These are phyloP conservation scores for Spheniscus humboldti DNA, from an alignment of 2,797 vertebrate genomes.

Conservation along the genomic window DNA sequence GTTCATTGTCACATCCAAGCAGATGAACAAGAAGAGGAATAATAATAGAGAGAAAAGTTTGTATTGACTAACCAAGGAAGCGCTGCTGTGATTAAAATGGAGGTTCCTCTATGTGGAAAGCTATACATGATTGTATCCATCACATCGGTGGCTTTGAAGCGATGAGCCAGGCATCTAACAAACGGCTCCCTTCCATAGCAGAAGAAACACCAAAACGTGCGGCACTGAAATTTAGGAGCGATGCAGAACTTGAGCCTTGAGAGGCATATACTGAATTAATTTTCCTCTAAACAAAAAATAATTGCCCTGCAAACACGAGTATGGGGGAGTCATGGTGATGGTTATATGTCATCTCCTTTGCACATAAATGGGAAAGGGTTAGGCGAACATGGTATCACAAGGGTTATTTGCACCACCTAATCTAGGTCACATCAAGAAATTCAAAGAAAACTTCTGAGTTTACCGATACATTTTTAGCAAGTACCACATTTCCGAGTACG, in stretches of 20 bases:
- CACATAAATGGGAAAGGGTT: neutral
- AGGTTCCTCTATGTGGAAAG: neutral
- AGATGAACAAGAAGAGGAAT: neutral
- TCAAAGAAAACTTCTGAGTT: constrained; percentile 36
- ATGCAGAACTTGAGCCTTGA: neutral
- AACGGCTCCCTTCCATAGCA: neutral
- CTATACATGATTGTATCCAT: neutral
- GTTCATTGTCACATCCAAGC: neutral
- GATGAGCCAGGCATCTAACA: neutral
- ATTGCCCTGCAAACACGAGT: neutral
- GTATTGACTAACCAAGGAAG: neutral
- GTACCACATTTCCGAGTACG: neutral
- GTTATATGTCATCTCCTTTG: neutral
- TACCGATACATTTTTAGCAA: constrained; percentile 19
- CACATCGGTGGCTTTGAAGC: neutral
- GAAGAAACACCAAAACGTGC: neutral
- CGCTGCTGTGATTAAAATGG: neutral
- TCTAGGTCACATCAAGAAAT: constrained; percentile 31
- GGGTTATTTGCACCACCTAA: neutral
- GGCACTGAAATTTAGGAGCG: neutral
- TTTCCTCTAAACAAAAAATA: neutral
- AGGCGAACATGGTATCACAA: neutral
- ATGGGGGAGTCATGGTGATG: neutral
- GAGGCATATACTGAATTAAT: neutral
- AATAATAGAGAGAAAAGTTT: neutral